Percentiles rank a stretch among this genome's conserved stretches.
phyloP scores from a whole-genome alignment of 1,140 invertebrate genomes.

The Platyura marginata region DNA sequence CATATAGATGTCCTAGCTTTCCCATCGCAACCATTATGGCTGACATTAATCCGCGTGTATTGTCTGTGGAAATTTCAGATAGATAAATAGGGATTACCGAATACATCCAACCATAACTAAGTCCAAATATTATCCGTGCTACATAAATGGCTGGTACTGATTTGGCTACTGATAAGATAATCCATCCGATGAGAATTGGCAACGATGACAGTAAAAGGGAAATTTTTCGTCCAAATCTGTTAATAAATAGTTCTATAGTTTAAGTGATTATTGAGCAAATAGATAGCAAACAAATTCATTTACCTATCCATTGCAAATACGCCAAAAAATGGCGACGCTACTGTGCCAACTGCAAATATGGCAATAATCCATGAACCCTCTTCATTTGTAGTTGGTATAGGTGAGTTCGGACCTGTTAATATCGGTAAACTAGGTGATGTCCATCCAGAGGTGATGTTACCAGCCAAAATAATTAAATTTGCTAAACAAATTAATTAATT shows the following conservation, averaged over 20 bases:
- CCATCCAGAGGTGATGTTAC: too few relatives aligned
- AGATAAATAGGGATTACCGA: constrained; percentile 43
- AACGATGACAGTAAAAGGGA: constrained; percentile 39
- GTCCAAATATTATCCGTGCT: constrained; percentile 32
- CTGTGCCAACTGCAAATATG: constrained; percentile 10
- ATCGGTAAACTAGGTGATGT: constrained; percentile 35
- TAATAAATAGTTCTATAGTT: not conserved
- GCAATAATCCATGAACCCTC: constrained; percentile 45
- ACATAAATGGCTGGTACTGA: constrained; percentile 31
- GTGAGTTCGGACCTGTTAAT: constrained; percentile 22
- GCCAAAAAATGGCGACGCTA: not conserved
- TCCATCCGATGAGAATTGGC: constrained; percentile 43
- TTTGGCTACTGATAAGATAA: constrained; percentile 34
- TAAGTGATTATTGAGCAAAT: not conserved
- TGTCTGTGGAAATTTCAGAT: constrained; percentile 42
- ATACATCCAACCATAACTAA: constrained; percentile 46
- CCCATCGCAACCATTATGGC: constrained; percentile 45
- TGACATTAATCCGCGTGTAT: constrained; percentile 48
- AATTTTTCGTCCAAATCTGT: constrained; percentile 40
- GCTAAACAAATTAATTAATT: too few relatives aligned
- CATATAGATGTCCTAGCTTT: constrained; percentile 41
- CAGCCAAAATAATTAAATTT: too few relatives aligned
- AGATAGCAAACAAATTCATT: not conserved
- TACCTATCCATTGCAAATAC: not conserved
- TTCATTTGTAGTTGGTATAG: constrained; percentile 30